These are phyloP conservation scores for Schrankia costaestrigalis DNA, from an alignment of 2,888 invertebrate species.

Conservation along the genomic window DNA sequence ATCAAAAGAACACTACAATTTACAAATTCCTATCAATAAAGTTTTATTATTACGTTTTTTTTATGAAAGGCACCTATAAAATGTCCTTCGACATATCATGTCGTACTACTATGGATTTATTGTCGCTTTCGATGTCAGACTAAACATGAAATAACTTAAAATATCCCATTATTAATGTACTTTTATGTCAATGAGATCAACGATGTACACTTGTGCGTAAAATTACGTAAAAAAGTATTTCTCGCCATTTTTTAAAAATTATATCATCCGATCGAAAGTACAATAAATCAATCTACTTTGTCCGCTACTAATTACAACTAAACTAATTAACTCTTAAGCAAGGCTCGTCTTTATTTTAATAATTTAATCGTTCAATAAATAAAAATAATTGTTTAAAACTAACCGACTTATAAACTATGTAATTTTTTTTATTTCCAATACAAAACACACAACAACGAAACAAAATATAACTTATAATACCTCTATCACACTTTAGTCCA, in stretches of 20 bases:
- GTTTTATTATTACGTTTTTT: conserved; percentile 58
- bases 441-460: conserved; percentile 79
- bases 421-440: conserved; percentile 57
- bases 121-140: conserved; percentile 56
- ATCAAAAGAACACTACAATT: conserved; percentile 67
- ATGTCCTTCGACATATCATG: conserved; percentile 64
- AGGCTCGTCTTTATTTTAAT: conserved; percentile 80
- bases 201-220: conserved; percentile 23
- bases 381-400: conserved; percentile 56
- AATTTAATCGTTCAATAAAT: conserved; percentile 76
- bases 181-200: conserved; percentile 37
- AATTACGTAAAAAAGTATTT: conserved; percentile 18
- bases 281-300: conserved; percentile 48
- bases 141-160: conserved; percentile 17
- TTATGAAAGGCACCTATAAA: conserved; percentile 79
- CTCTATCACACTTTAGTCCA: conserved; percentile 77
- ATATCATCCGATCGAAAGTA: conserved; percentile 32
- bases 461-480: conserved; percentile 76
- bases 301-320: conserved; percentile 69
- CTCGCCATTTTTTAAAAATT: conserved; percentile 11
- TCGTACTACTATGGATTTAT: conserved; percentile 59
- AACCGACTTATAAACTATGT: conserved; percentile 64
- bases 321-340: conserved; percentile 76
- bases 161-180: conserved; percentile 19
- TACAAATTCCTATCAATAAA: conserved; percentile 61